Evolutionary conservation across 2,797 vertebrate genomes (phyloP), one percentile per base, ranked within the genome.

Genomic region (Propithecus deckenii): DNA sequence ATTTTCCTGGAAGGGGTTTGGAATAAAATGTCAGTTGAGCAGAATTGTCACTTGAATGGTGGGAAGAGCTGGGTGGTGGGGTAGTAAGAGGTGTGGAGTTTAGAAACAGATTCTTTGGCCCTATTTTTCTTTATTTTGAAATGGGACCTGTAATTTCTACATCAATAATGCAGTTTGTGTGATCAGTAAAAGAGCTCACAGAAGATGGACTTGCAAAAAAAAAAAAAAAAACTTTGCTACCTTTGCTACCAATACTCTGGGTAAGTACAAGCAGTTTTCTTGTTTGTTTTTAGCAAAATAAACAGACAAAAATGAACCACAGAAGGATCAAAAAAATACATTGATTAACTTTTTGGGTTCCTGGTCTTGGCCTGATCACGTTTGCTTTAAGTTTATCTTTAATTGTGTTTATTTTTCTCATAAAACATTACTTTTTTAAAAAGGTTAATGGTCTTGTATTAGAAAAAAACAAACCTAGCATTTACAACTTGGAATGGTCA

Each of bases 131-230:
- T 94, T 50, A 12, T 55, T 98, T 95, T 94, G 92, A 69, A 96
- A 78, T 71, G 43, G 48, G 41, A 83, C 38, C 32, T 96, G 0
- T 97, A 86, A 55, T 85, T 97, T 98, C 18, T 97, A 99, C 99
- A 98, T 99, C 93, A 99, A 99, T 98, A 99, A 99, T 43, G 99
- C 99, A 0, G 99, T 99, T 22, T 99, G 99, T 63, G 99, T 99
- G 99, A 98, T 99, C 90, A 99, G 99, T 98, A 99, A 98, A 98
- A 99, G 99, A 99, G 96, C 11, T 99, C 69, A 99, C 99, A 3
- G 99, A 99, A 91, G 99, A 99, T 50, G 99, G 99, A 32, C 90
- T 99, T 90, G 99, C 55, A 57, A 99, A 98, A 99, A 99, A 97
- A 99, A 99, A 61, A 30, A 10, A 59, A 25, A 10, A 22, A 52